phyloP scores from a whole-genome alignment of 2,113 vertebrate species.

The Eupsittula cactorum region DNA sequence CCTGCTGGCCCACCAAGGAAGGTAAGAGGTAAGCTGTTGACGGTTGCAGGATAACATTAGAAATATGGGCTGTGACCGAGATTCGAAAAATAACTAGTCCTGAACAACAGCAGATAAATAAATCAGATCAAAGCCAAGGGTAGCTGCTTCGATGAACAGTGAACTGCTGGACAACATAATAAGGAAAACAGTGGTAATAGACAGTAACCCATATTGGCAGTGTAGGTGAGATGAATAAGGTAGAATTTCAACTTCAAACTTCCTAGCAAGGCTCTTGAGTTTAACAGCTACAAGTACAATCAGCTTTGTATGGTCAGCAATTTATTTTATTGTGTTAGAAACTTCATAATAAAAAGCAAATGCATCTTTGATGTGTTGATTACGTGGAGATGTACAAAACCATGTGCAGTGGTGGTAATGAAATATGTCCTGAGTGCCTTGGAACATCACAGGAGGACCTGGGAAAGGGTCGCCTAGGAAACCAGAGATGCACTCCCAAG shows the following conservation, averaged over 20 bases:
- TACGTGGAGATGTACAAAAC: conserved; percentile 1
- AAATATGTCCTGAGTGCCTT: conserved; percentile 38
- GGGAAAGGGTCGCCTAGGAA: conserved; percentile 40
- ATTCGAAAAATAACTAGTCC: background rate
- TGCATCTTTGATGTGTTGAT: conserved; percentile 37
- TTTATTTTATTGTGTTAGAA: conserved; percentile 34
- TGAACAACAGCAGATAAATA: background rate
- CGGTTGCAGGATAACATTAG: background rate
- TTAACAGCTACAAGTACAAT: background rate
- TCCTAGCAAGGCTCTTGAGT: background rate
- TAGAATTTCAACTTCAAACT: background rate
- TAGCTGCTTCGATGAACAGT: background rate
- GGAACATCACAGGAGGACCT: background rate
- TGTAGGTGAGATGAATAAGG: background rate
- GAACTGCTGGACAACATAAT: background rate
- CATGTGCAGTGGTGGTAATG: background rate
- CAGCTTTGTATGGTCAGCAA: background rate
- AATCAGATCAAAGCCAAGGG: background rate
- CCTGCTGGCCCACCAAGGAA: background rate
- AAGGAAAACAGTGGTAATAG: background rate
- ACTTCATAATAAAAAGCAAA: conserved; percentile 20
- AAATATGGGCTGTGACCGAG: background rate
- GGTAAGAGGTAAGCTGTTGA: background rate
- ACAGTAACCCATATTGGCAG: background rate
- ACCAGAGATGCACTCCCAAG: conserved; percentile 50